Conservation (phyloP, 2,797 vertebrate species). For the Pangasius sanitwongsei region DNA sequence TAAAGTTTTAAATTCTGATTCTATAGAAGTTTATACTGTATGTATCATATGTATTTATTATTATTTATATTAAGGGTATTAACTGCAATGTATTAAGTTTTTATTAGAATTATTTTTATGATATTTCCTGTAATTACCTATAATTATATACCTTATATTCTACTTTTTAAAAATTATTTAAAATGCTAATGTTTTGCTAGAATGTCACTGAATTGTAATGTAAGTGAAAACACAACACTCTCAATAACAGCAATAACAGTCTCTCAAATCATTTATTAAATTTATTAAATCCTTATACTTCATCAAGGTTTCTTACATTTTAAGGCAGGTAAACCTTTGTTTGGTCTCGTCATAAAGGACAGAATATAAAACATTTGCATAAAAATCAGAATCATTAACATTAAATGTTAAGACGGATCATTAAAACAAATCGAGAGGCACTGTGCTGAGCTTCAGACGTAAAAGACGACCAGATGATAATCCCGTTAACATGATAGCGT, state of each 20-base stretch:
- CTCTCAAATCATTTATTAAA: conserved; percentile 14
- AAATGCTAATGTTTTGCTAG: not conserved
- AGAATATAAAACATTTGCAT: not conserved
- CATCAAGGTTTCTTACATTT: not conserved
- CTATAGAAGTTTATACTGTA: too few relatives aligned
- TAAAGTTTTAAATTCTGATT: too few relatives aligned
- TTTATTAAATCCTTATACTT: conserved; percentile 5
- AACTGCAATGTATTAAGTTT: not conserved
- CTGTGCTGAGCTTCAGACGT: not conserved
- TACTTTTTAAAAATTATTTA: not conserved
- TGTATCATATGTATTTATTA: not conserved
- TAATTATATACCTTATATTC: not conserved
- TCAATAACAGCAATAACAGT: not conserved
- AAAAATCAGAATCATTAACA: not conserved
- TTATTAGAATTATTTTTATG: not conserved
- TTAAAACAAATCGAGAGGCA: not conserved
- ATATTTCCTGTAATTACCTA: not conserved
- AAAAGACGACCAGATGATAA: not conserved
- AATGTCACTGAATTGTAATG: not conserved
- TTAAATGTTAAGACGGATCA: not conserved
- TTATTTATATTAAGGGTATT: not conserved
- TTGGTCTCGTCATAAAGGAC: not conserved
- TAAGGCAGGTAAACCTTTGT: not conserved
- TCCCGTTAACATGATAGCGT: not conserved
- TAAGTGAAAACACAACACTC: not conserved